phyloP scores from a whole-genome alignment of 2,113 vertebrate genomes.

The Entelurus aequoreus region DNA sequence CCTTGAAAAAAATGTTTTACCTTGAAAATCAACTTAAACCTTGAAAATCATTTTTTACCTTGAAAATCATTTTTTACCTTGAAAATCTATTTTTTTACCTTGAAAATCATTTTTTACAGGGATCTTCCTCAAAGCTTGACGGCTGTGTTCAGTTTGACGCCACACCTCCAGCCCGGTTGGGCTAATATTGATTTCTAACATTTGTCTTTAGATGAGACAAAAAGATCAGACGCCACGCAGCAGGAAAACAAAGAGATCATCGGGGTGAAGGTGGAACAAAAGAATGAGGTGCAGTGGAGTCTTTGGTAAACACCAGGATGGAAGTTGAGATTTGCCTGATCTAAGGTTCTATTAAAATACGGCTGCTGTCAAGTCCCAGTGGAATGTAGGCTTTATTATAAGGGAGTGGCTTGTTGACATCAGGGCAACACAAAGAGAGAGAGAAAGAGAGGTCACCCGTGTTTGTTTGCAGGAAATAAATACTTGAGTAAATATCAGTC shows the following conservation, averaged over 20 bases:
- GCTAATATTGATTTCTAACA: conserved; percentile 46
- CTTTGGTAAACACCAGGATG: conserved; percentile 26
- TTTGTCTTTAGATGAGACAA: conserved; percentile 24
- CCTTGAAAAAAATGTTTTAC: too few relatives aligned
- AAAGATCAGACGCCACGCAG: conserved; percentile 22
- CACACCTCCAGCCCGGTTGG: conserved; percentile 28
- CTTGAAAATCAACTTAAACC: too few relatives aligned
- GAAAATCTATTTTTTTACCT: too few relatives aligned
- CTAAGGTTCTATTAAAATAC: neutral
- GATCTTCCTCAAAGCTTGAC: conserved; percentile 35
- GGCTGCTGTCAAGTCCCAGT: conserved; percentile 9
- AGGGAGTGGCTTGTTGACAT: conserved; percentile 13
- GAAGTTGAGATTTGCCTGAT: conserved; percentile 2
- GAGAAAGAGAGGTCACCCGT: too few relatives aligned
- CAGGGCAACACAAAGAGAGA: too few relatives aligned
- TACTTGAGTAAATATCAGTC: too few relatives aligned
- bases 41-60: too few relatives aligned
- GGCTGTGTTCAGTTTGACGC: conserved; percentile 16
- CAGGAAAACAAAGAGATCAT: conserved; percentile 6
- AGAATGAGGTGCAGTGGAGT: neutral
- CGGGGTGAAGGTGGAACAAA: conserved; percentile 3
- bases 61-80: too few relatives aligned
- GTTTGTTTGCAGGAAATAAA: too few relatives aligned
- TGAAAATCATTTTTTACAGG: conserved; percentile 34
- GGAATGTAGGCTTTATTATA: neutral